Evolutionary conservation across 2,113 vertebrate species (phyloP), one percentile per base, ranked within the genome.

Genomic region (Lutjanus erythropterus): DNA sequence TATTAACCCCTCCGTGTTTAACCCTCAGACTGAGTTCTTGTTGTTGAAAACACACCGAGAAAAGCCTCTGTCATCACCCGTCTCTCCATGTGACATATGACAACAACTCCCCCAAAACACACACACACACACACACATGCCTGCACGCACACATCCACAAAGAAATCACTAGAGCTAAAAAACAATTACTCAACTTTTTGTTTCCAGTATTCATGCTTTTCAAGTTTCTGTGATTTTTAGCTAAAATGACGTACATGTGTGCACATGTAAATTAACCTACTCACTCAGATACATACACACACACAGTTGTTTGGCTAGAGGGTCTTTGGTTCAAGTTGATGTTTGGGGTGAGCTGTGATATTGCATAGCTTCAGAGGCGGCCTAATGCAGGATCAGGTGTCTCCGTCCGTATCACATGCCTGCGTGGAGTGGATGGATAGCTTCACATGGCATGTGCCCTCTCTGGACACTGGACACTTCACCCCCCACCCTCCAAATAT

Each of bases 371-470:
- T 93, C 90, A 90, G 88, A 93, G 90, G 78, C 71, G 0, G 25
- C 31, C 87, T 78, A 84, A 92, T 65, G 88, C 75, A 81, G 84
- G 90, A 95, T 96, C 94, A 86, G 88, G 93, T 96, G 92, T 94
- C 96, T 59, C 64, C 23, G 66, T 89, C 87, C 69, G n/a, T 82
- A 80, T 82, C 76, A 72, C 59, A 56, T 91, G 78, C 37, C 81
- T 84, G 71, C 10, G 59, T 44, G 69, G 74, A 84, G 75, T 77
- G 74, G 80, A 87, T 68, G 78, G 58, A 77, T 67, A 86, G 75
- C 80, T 90, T 80, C 52, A 84, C 80, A 84, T 89, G 90, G 81
- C 86, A 90, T 88, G 81, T 86, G 83, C 86, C 89, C 90, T 89
- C 77, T 86, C 87, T 91, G 88, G 86, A 84, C 81, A 83, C 84